Evolutionary conservation across 1,140 invertebrate genomes (phyloP).

Genomic region (Saccostrea cuccullata): DNA sequence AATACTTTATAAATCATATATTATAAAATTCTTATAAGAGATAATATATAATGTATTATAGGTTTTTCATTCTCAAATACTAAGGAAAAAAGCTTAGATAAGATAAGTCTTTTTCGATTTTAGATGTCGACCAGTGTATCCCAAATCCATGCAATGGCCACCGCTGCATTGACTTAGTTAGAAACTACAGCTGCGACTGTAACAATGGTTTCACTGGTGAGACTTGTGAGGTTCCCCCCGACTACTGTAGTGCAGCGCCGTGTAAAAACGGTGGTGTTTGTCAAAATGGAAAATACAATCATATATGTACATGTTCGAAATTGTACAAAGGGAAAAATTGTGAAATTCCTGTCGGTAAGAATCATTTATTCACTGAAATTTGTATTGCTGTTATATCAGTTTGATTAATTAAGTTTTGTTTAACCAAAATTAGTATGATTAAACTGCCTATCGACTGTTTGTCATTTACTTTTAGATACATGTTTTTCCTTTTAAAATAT

Average conservation of each 20-base stretch:
- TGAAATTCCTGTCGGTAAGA: conserved; percentile 50
- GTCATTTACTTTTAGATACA: no score
- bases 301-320: conserved; percentile 93
- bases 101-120: background rate
- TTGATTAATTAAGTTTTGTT: no score
- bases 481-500: no score
- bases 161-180: background rate
- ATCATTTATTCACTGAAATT: no score
- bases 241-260: conserved; percentile 52
- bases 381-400: no score
- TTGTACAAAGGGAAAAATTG: conserved; percentile 83
- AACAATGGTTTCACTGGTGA: conserved; percentile 46
- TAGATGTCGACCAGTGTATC: conserved; percentile 26
- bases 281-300: conserved; percentile 94
- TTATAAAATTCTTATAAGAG: no score
- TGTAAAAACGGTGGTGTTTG: conserved; percentile 80
- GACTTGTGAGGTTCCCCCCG: conserved; percentile 48
- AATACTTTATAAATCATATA: no score
- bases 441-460: no score
- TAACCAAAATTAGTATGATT: no score
- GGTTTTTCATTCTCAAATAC: no score
- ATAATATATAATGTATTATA: no score
- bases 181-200: conserved; percentile 32
- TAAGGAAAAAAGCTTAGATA: no score
- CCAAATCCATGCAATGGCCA: conserved; percentile 39